Percentiles rank a stretch among this genome's conserved stretches.
Evolutionary conservation across 2,888 invertebrate genomes (phyloP).

Genomic region (Athetis lepigone): DNA sequence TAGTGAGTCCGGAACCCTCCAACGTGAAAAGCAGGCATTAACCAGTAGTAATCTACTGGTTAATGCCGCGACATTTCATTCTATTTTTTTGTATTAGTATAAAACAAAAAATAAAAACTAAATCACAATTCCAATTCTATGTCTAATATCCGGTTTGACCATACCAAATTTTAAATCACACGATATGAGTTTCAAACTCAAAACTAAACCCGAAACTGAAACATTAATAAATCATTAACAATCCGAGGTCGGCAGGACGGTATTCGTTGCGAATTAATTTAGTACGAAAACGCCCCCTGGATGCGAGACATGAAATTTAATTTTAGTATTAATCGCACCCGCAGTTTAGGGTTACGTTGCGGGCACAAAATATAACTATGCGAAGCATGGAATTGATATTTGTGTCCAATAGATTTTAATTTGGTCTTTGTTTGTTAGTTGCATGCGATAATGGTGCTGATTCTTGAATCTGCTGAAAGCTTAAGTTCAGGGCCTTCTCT

Average conservation of each 20-base stretch:
- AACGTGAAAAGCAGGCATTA: too few species aligned
- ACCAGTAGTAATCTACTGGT: too few species aligned
- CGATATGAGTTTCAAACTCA: constrained; percentile 45
- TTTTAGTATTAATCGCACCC: constrained; percentile 73
- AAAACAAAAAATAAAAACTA: constrained; percentile 13
- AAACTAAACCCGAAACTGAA: constrained; percentile 55
- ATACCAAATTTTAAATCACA: constrained; percentile 48
- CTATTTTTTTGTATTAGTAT: too few species aligned
- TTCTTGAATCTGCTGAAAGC: too few species aligned
- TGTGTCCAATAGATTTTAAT: constrained; percentile 44
- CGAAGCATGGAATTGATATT: constrained; percentile 58
- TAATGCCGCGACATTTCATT: too few species aligned
- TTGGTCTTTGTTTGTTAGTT: constrained; percentile 5
- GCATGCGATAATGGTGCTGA: too few species aligned
- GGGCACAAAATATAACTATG: constrained; percentile 59
- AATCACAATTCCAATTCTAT: constrained; percentile 9
- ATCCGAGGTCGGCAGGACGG: constrained; percentile 55
- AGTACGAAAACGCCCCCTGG: constrained; percentile 76
- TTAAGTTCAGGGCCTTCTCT: too few species aligned
- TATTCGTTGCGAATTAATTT: constrained; percentile 81
- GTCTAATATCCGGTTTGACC: constrained; percentile 4
- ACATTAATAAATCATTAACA: constrained; percentile 73
- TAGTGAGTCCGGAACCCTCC: too few species aligned
- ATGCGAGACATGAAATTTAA: constrained; percentile 79
- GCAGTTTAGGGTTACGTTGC: constrained; percentile 67